Base-by-base conservation (phyloP, 2,797 vertebrate species). In the Lacerta viridis region DNA sequence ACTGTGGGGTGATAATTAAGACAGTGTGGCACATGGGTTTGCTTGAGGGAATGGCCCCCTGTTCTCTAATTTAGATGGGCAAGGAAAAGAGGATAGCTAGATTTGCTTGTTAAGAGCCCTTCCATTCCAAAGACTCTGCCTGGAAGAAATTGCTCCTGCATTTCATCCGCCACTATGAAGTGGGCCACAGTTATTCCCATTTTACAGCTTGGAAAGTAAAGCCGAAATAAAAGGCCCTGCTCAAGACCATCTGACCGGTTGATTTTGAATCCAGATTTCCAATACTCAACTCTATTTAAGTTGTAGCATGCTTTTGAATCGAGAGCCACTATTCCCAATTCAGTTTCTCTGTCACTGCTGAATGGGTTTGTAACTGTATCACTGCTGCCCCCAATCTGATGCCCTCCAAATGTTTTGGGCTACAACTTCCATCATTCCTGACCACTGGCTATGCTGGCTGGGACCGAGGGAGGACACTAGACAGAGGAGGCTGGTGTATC, bases 151-250 rank as follows among this genome's bases (percentile, higher is more conserved):
- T 7, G 55, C 25, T 27, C 85, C 33, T 2, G 4, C 59, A 15
- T 4, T 55, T 15, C 50, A 55, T 55, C 13, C 0, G 50, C 13
- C 50, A 27, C 29, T 46, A 25, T 59, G 46, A 83, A 79, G 25
- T 18, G 43, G 64, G 50, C 29, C 46, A 66, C n/a, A 29, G 11
- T n/a, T 43, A 59, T 78, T 69, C 61, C 87, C 36, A 46, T 79
- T 72, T 84, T 88, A 79, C 83, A 80, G 83, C 29, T 46, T 64
- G 55, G 55, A 66, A 74, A 80, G 8, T 8, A n/a, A 85, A 82
- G 25, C 61, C 43, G 7, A 59, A n/a, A 27, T 61, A 36, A 69
- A 66, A 36, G 72, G 46, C 69, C 72, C 20, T 55, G 36, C 74
- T 43, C 55, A 77, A 39, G 29, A 46, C n/a, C 23, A 79, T 39